phyloP scores from a whole-genome alignment of 2,113 vertebrate species.

The Pleuronectes platessa region DNA sequence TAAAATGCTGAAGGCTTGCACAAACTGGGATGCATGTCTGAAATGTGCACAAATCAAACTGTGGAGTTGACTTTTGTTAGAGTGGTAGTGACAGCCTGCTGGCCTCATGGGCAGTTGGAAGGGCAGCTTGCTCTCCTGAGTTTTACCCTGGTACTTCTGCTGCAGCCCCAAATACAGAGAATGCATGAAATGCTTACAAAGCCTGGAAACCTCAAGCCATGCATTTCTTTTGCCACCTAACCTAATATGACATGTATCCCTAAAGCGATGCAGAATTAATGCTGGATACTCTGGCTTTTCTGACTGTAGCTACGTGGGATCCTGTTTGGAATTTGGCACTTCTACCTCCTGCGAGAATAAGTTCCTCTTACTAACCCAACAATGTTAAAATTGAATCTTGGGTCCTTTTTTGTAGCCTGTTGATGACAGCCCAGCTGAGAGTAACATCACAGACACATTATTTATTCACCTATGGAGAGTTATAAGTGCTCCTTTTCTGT shows the following conservation, averaged over 20 bases:
- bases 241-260: conserved; percentile 76
- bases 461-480: conserved; percentile 63
- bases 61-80: conserved; percentile 51
- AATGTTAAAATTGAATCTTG: conserved; percentile 76
- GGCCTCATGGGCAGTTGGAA: conserved; percentile 54
- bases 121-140: conserved; percentile 60
- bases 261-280: conserved; percentile 71
- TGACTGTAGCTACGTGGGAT: conserved; percentile 66
- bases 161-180: conserved; percentile 35
- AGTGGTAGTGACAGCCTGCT: conserved; percentile 61
- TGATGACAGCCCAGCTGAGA: conserved; percentile 61
- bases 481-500: conserved; percentile 61
- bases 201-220: conserved; percentile 60
- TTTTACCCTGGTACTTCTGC: conserved; percentile 57
- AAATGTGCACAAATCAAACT: conserved; percentile 57
- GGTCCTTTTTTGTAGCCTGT: conserved; percentile 59
- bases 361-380: conserved; percentile 69
- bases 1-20: conserved; percentile 20
- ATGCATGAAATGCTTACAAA: conserved; percentile 65
- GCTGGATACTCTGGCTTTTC: conserved; percentile 63
- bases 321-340: conserved; percentile 66
- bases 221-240: conserved; percentile 65
- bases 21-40: conserved; percentile 28
- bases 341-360: conserved; percentile 73
- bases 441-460: conserved; percentile 64